These are phyloP conservation scores for Chelidonichthys spinosus DNA, from an alignment of 2,797 vertebrate species.

Conservation along the genomic window DNA sequence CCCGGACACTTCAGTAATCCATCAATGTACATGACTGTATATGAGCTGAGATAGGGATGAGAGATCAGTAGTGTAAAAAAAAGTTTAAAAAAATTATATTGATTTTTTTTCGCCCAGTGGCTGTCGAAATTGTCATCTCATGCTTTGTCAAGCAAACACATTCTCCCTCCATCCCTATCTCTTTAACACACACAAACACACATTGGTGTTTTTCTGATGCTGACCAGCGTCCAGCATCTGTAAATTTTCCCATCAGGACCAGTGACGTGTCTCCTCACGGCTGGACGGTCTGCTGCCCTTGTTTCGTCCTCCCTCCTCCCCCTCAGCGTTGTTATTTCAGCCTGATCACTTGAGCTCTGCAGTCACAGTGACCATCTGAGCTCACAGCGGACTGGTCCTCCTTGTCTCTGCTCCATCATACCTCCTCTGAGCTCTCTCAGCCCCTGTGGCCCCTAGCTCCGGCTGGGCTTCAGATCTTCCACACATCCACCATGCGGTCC, in stretches of 20 bases:
- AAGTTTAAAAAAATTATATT: no score
- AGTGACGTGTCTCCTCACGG: slow-evolving; percentile 36
- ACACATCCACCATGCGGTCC: slow-evolving; percentile 83
- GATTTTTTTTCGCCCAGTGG: no score
- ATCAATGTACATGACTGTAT: no score
- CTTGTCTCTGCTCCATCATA: background rate
- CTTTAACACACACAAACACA: background rate
- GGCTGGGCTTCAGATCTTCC: slow-evolving; percentile 41
- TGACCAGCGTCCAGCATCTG: slow-evolving; percentile 17
- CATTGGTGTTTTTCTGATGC: background rate
- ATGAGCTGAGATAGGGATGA: no score
- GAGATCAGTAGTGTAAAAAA: no score
- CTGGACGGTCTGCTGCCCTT: slow-evolving; percentile 65
- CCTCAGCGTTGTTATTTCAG: slow-evolving; percentile 34
- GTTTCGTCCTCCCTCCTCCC: slow-evolving; percentile 28
- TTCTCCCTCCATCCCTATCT: background rate
- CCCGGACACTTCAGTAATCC: no score
- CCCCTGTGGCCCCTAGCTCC: slow-evolving; percentile 36
- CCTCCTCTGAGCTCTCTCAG: slow-evolving; percentile 1
- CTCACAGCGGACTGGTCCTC: slow-evolving; percentile 14
- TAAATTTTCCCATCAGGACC: slow-evolving; percentile 56
- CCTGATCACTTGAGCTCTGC: slow-evolving; percentile 30
- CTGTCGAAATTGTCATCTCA: background rate
- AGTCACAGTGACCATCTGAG: slow-evolving; percentile 38
- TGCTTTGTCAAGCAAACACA: background rate